These are phyloP conservation scores for Vimba vimba DNA, from an alignment of 2,113 vertebrate species.

Conservation along the genomic window DNA sequence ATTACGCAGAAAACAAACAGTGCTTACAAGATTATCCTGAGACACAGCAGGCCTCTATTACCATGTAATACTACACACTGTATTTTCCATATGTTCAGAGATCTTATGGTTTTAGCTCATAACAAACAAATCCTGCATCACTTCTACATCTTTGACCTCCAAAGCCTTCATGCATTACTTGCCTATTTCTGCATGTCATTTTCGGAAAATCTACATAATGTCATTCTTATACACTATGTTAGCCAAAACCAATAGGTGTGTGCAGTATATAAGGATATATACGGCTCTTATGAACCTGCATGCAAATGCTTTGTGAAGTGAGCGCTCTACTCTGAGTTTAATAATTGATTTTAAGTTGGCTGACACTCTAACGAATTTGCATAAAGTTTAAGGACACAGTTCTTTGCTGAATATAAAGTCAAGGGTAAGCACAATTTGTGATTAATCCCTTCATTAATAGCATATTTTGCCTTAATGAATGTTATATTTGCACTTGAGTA, in stretches of 20 bases:
- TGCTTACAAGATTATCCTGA: conserved; percentile 60
- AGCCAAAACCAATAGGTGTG: not conserved
- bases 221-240: not conserved
- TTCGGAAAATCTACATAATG: not conserved
- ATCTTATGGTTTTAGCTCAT: not conserved
- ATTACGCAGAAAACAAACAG: conserved; percentile 60
- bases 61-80: conserved; percentile 34
- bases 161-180: not conserved
- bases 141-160: not conserved
- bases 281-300: not conserved
- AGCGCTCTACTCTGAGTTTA: conserved; percentile 11
- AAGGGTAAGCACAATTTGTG: conserved; percentile 26
- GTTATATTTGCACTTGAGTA: not conserved
- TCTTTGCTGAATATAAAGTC: not conserved
- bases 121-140: conserved; percentile 10
- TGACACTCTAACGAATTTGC: not conserved
- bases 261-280: not conserved
- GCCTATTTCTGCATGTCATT: not conserved
- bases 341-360: conserved; percentile 28
- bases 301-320: not conserved
- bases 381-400: conserved; percentile 11
- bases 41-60: conserved; percentile 46
- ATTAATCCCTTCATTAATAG: conserved; percentile 5
- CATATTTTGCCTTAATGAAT: not conserved
- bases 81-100: conserved; percentile 31